phyloP scores from a whole-genome alignment of 1,140 invertebrate genomes.

The Xylocopa sonorina region DNA sequence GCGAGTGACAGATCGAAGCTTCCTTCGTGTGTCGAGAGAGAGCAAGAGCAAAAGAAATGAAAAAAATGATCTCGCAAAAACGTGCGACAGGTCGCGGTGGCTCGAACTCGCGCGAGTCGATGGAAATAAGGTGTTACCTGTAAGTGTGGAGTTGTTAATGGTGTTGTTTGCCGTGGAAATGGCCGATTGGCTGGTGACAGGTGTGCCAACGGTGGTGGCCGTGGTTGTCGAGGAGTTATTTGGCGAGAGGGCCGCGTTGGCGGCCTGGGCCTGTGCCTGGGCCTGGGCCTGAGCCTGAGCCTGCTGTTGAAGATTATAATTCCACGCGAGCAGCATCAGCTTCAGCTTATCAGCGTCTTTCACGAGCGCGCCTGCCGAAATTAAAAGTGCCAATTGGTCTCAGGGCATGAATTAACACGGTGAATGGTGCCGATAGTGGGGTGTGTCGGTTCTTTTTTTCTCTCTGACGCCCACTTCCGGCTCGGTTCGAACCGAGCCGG shows the following conservation, averaged over 20 bases:
- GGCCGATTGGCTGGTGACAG: constrained; percentile 80
- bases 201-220: constrained; percentile 80
- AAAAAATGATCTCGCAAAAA: background rate
- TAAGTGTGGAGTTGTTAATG: constrained; percentile 80
- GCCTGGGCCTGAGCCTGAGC: constrained; percentile 82
- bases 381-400: constrained; percentile 77
- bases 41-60: background rate
- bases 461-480: background rate
- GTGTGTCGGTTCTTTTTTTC: background rate
- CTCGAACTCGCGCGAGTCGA: background rate
- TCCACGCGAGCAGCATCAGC: constrained; percentile 92
- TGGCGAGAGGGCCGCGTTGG: constrained; percentile 78
- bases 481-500: background rate
- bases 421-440: constrained; percentile 7
- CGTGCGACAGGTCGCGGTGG: background rate
- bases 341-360: constrained; percentile 93
- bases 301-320: constrained; percentile 88
- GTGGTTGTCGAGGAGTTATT: constrained; percentile 80
- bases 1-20: too few relatives aligned
- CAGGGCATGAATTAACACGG: constrained; percentile 40
- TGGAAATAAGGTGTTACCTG: constrained; percentile 76
- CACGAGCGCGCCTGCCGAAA: constrained; percentile 84
- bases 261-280: constrained; percentile 78
- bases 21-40: background rate
- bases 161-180: constrained; percentile 81